Percentiles rank a stretch among this genome's conserved stretches.
These are phyloP conservation scores for Dicrostonyx torquatus DNA, from an alignment of 2,797 vertebrate genomes.

Conservation along the genomic window DNA sequence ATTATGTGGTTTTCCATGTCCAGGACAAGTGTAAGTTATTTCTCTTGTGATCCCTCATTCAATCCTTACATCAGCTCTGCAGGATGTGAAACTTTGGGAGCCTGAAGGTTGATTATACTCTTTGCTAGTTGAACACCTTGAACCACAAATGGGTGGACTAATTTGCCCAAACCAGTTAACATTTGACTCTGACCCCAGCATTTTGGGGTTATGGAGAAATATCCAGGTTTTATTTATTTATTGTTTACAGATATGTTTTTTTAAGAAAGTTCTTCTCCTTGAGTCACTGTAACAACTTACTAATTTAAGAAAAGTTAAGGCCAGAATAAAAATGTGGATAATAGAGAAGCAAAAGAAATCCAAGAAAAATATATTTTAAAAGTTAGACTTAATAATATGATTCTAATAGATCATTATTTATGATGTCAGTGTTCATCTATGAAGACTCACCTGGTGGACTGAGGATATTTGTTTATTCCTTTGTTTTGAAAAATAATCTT, in stretches of 20 bases:
- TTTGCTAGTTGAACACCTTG: not conserved
- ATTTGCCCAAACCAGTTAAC: not conserved
- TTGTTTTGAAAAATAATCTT: not conserved
- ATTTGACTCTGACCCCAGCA: not conserved
- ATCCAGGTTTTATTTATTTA: not conserved
- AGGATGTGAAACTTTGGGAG: not conserved
- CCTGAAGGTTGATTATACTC: not conserved
- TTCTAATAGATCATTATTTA: not conserved
- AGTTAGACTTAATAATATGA: not conserved
- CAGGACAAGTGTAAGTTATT: not conserved
- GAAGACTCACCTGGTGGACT: not conserved
- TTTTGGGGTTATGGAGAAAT: not conserved
- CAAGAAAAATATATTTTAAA: not conserved
- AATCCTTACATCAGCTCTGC: not conserved
- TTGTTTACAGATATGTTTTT: not conserved
- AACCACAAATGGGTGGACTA: not conserved
- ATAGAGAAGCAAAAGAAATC: not conserved
- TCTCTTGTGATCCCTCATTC: not conserved
- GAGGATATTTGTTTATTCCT: not conserved
- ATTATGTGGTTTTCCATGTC: not conserved
- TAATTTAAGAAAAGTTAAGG: slow-evolving; percentile 1
- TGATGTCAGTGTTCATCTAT: not conserved
- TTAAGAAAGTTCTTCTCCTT: not conserved
- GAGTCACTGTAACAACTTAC: not conserved
- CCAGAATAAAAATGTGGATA: not conserved